These are phyloP conservation scores for Bombus turneri DNA, from an alignment of 1,140 invertebrate genomes.

Conservation along the genomic window DNA sequence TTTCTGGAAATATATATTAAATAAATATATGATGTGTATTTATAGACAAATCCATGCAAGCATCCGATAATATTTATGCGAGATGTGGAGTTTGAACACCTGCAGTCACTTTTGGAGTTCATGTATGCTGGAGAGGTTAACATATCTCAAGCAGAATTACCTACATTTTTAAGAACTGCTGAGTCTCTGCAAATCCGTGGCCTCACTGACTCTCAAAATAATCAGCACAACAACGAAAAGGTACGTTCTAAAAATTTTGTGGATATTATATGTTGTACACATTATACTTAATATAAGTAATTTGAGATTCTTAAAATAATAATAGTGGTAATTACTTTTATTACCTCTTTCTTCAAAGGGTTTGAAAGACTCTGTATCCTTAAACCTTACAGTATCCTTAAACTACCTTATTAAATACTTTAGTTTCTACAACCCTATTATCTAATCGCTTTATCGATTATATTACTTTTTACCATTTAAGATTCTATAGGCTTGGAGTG, in stretches of 20 bases:
- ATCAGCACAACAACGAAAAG: slow-evolving; percentile 82
- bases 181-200: slow-evolving; percentile 94
- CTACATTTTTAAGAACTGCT: slow-evolving; percentile 93
- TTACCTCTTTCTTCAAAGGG: too few species aligned
- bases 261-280: background rate
- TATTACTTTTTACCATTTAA: too few species aligned
- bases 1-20: background rate
- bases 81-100: slow-evolving; percentile 89
- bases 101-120: slow-evolving; percentile 90
- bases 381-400: too few species aligned
- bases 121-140: slow-evolving; percentile 96
- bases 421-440: too few species aligned
- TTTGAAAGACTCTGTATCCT: too few species aligned
- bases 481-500: too few species aligned
- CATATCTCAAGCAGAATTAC: slow-evolving; percentile 93
- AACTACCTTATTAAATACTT: too few species aligned
- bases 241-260: slow-evolving; percentile 56
- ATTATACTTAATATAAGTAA: background rate
- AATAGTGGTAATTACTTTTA: background rate
- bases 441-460: too few species aligned
- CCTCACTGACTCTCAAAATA: slow-evolving; percentile 86
- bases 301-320: background rate
- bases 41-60: slow-evolving; percentile 91
- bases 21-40: background rate
- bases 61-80: slow-evolving; percentile 93